Evolutionary conservation across 2,113 vertebrate genomes (phyloP), one percentile per base, ranked within the genome.

Genomic region (Pelobates fuscus): DNA sequence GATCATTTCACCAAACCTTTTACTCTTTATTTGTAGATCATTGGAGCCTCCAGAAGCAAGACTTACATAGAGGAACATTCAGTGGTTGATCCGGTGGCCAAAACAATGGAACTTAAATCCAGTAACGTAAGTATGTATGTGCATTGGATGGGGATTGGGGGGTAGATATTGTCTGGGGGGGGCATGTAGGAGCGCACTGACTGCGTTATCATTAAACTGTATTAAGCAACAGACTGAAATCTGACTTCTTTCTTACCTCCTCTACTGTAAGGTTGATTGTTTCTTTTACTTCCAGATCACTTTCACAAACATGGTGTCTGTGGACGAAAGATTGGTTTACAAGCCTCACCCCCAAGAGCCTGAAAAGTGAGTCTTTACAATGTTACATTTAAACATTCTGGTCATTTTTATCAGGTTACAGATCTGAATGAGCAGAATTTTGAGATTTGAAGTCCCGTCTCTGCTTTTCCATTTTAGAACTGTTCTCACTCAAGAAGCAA

Each of bases 301-400:
- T 1, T 95, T 96, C 84, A 99, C 97, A 82, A 98, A 99, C 82
- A 83, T 98, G 63, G 95, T 98, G 49, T 99, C 97, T 0, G 97
- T 99, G 69, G 97, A 98, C 75, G 97, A 99, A 84, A 92, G 88
- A 79, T 90, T 99, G 12, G 89, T 90, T 7, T 99, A 99, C 81
- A 96, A 92, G 79, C 96, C 97, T n/a, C 96, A 99, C 67, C 96
- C 96, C 74, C 91, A 95, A 1, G 88, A 99, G 58, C 86, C 91
- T 77, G 90, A 92, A 52, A 98, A 94, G 97, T 99, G 84, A 83
- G 93, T 87, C 66, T n/a, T 5, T n/a, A 21, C 23, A 5, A 52
- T 41, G 7, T 17, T 5, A 1, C 3, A 5, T 52, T 4, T 14
- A 5, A 17, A 3, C 46, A n/a, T 17, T 17, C 11, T 52, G 14